Base-by-base conservation (phyloP, 2,797 vertebrate genomes). In the Cheirogaleus major region DNA sequence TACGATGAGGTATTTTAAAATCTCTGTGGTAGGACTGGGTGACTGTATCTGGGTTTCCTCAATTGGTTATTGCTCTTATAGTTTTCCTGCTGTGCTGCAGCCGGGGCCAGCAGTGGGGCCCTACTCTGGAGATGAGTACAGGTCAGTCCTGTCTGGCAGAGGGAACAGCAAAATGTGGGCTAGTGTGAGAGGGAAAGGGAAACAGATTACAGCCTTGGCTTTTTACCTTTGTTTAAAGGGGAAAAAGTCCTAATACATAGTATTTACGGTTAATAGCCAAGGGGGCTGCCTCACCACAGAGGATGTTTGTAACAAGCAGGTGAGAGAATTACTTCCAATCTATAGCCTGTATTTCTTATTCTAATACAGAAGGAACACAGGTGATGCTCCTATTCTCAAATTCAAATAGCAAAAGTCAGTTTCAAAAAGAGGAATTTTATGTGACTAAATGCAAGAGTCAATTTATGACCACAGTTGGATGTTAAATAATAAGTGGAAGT, bases 401-500 rank as follows among this genome's bases (percentile, higher is more conserved):
- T 55, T 81, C 78, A 78, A 93, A 84, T 0, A 90, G 81, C 69
- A 84, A 84, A 81, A 41, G 70, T 43, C 45, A 65, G 61, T 78
- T 94, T 45, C 84, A 38, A 86, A 73, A 93, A 67, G 59, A 85
- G 30, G 25, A 75, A 63, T 85, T 27, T 82, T 57, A 93, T 78
- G 20, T 78, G 55, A 91, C 38, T 84, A 88, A 96, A 91, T 50
- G 43, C n/a, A 86, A 67, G 55, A 82, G 38, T 67, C 35, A 92
- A 78, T 45, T 85, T n/a, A 45, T n/a, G 52, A 73, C 43, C 67
- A 86, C 18, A 50, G 25, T 13, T 57, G 63, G 75, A 73, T 55
- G 38, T 81, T 50, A 63, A 76, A 45, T 52, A 32, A 32, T 32
- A 38, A 35, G 20, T 87, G 10, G 65, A 80, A 78, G 45, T 82